phyloP scores from a whole-genome alignment of 2,888 invertebrate genomes.

The Hetaerina titia region DNA sequence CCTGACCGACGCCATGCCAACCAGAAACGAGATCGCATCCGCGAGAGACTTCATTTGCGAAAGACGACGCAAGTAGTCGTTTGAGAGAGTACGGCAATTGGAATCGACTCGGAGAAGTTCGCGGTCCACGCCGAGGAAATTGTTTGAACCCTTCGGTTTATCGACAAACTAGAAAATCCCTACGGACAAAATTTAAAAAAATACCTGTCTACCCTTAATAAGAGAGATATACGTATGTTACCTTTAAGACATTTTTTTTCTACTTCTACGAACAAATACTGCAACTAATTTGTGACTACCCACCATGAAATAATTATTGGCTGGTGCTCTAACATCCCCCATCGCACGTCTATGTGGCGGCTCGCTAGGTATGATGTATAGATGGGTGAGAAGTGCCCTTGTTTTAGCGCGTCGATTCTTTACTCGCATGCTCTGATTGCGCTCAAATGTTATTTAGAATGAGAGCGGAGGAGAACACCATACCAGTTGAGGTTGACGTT shows the following conservation, averaged over 20 bases:
- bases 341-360: background rate
- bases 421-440: background rate
- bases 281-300: background rate
- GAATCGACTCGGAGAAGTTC: background rate
- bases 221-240: too few relatives aligned
- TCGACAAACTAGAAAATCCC: background rate
- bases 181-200: too few relatives aligned
- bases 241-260: background rate
- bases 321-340: background rate
- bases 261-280: background rate
- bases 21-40: background rate
- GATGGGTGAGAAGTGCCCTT: background rate
- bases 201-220: too few relatives aligned
- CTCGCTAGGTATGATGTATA: background rate
- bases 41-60: background rate
- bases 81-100: too few relatives aligned
- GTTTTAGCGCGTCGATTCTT: background rate
- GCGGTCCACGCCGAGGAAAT: background rate
- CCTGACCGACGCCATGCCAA: background rate
- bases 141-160: background rate
- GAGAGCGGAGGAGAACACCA: background rate
- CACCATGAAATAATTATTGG: background rate
- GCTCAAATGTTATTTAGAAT: background rate
- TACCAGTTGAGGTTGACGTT: background rate
- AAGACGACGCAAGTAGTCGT: too few relatives aligned